These are phyloP conservation scores for Dryas iulia DNA, from an alignment of 1,140 invertebrate genomes.

Conservation along the genomic window DNA sequence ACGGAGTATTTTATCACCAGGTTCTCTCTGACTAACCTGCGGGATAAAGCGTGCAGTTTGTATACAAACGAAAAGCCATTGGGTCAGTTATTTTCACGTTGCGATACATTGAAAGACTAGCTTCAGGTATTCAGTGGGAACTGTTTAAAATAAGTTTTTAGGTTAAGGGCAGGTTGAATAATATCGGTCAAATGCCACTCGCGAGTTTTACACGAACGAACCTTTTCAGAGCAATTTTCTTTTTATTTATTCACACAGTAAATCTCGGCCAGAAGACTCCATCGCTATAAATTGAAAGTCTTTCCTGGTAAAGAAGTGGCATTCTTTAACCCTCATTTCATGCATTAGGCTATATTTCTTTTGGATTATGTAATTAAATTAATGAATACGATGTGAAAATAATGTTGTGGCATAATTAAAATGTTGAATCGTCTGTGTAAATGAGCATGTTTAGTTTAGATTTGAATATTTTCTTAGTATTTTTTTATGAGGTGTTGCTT, in stretches of 20 bases:
- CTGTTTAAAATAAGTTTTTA: conserved; percentile 33
- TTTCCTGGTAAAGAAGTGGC: conserved; percentile 11
- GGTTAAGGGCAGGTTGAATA: conserved; percentile 32
- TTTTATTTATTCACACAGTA: conserved; percentile 27
- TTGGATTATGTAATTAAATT: not conserved
- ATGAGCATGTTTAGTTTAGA: not conserved
- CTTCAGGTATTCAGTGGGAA: conserved; percentile 26
- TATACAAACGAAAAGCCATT: not conserved
- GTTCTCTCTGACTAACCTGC: too few species aligned
- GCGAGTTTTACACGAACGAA: conserved; percentile 29
- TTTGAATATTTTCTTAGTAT: not conserved
- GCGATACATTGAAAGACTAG: conserved; percentile 12
- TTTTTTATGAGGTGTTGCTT: not conserved
- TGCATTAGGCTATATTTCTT: not conserved
- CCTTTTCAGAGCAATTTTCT: conserved; percentile 32
- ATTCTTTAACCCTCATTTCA: conserved; percentile 9
- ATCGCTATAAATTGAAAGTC: conserved; percentile 26
- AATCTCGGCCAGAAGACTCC: conserved; percentile 24
- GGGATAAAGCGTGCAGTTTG: too few species aligned
- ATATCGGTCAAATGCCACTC: conserved; percentile 36
- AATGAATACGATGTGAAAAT: not conserved
- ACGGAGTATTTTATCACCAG: too few species aligned
- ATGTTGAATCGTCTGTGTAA: not conserved
- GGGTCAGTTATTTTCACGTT: conserved; percentile 9
- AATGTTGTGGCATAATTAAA: not conserved